These are phyloP conservation scores for Trypoxylon attenuatum DNA, from an alignment of 2,888 invertebrate genomes.

Conservation along the genomic window DNA sequence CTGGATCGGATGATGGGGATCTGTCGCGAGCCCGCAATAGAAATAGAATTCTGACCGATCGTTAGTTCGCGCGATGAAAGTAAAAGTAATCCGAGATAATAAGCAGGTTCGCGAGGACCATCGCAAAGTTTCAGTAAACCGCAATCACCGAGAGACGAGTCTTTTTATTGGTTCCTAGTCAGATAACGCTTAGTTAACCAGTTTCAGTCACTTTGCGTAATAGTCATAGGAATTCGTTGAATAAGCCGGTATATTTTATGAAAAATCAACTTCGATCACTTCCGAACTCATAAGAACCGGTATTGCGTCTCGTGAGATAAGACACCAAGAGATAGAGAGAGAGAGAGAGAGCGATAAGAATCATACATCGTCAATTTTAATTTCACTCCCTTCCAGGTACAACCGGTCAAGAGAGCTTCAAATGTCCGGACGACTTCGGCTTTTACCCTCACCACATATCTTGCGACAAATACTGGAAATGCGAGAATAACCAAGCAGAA, in stretches of 20 bases:
- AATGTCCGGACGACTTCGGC: constrained; percentile 95
- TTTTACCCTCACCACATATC: constrained; percentile 93
- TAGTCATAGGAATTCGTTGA: neutral
- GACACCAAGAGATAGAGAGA: too few species aligned
- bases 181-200: constrained; percentile 1
- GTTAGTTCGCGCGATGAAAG: neutral
- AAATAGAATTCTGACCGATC: constrained; percentile 14
- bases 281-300: too few species aligned
- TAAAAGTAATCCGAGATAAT: neutral
- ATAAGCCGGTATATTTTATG: neutral
- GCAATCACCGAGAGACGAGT: neutral
- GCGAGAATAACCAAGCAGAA: constrained; percentile 91
- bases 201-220: neutral
- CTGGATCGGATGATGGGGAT: constrained; percentile 12
- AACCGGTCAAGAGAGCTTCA: constrained; percentile 88
- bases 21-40: neutral
- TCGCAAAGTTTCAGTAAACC: neutral
- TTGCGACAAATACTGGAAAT: constrained; percentile 97
- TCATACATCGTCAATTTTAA: too few species aligned
- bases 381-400: constrained; percentile 58
- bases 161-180: neutral
- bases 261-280: neutral
- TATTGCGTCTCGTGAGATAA: too few species aligned
- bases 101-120: neutral
- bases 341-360: too few species aligned